These are phyloP conservation scores for Agonopterix arenella DNA, from an alignment of 2,888 invertebrate genomes.

Conservation along the genomic window DNA sequence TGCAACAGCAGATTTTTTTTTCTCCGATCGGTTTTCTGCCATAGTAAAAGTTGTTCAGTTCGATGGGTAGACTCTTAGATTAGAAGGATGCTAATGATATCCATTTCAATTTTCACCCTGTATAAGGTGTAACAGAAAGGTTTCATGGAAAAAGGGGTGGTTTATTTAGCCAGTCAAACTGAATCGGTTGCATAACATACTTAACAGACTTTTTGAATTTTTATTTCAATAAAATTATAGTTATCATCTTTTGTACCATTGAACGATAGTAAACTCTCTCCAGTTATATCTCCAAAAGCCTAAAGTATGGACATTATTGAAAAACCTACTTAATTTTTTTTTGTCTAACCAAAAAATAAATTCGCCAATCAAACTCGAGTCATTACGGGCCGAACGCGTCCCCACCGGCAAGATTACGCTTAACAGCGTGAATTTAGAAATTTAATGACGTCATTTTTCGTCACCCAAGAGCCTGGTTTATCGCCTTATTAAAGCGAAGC, in stretches of 20 bases:
- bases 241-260: not conserved
- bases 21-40: too few species aligned
- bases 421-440: conserved; percentile 37
- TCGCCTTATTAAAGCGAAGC: conserved; percentile 50
- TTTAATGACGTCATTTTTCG: conserved; percentile 59
- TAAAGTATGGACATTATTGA: not conserved
- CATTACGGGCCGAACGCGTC: conserved; percentile 21
- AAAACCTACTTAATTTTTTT: too few species aligned
- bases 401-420: conserved; percentile 24
- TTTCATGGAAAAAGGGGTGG: too few species aligned
- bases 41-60: too few species aligned
- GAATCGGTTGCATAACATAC: too few species aligned
- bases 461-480: conserved; percentile 43
- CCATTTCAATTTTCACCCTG: too few species aligned
- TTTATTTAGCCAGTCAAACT: too few species aligned
- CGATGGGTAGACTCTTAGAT: too few species aligned
- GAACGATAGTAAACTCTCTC: not conserved
- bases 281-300: not conserved
- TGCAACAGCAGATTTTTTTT: too few species aligned
- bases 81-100: too few species aligned
- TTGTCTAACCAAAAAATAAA: conserved; percentile 2
- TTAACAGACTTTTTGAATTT: too few species aligned
- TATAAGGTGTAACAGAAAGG: too few species aligned
- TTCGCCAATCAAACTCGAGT: conserved; percentile 15
- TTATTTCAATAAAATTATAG: not conserved